A percentile compares a stretch with the other conserved stretches of the same genome.
Conservation (phyloP, 2,113 vertebrate genomes). For the Conger conger region DNA sequence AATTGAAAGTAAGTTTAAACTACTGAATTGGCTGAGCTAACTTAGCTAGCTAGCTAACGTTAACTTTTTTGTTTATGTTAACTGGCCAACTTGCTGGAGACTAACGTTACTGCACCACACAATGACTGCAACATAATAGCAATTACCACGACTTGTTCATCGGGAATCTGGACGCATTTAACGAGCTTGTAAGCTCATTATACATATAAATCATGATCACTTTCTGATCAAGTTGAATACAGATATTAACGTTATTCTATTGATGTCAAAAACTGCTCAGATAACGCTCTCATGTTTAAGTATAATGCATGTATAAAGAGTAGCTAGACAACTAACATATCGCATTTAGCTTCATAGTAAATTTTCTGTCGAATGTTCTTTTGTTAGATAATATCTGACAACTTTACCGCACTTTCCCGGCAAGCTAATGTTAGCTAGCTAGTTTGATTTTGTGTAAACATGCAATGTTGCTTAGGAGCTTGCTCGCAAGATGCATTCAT, state of each 20-base stretch:
- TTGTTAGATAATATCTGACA: background rate
- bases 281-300: background rate
- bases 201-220: background rate
- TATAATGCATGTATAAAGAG: too few relatives aligned
- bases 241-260: background rate
- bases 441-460: background rate
- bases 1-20: constrained; percentile 25
- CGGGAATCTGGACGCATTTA: background rate
- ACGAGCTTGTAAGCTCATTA: background rate
- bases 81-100: background rate
- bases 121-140: background rate
- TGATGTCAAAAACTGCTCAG: too few relatives aligned
- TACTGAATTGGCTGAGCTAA: background rate
- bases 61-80: background rate
- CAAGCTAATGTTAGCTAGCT: background rate
- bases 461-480: background rate
- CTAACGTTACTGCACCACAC: background rate
- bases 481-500: background rate
- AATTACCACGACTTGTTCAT: background rate
- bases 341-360: background rate
- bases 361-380: background rate
- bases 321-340: background rate
- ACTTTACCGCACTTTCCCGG: background rate
- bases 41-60: background rate
- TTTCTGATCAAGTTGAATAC: background rate